A percentile compares a stretch with the other conserved stretches of the same genome.
These are phyloP conservation scores for Leptestheria dahalacensis DNA, from an alignment of 1,140 invertebrate species.

Conservation along the genomic window DNA sequence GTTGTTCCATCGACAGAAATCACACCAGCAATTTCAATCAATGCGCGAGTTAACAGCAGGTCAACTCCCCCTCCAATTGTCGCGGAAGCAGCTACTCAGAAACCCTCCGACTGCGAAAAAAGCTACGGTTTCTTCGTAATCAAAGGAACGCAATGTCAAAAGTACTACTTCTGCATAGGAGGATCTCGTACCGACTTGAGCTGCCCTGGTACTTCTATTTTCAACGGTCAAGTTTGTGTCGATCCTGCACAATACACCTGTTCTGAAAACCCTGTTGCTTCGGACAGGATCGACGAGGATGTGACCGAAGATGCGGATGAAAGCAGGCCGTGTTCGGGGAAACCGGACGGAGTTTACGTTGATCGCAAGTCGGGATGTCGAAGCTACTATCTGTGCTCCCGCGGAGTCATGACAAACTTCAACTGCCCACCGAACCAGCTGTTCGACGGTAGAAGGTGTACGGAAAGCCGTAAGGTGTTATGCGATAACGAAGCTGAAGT, in stretches of 20 bases:
- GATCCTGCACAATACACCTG: slow-evolving; percentile 31
- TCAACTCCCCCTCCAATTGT: neutral
- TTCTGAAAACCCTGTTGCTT: slow-evolving; percentile 21
- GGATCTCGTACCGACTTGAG: slow-evolving; percentile 28
- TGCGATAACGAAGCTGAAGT: neutral
- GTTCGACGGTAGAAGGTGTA: slow-evolving; percentile 28
- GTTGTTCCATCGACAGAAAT: neutral
- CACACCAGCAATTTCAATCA: neutral
- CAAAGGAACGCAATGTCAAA: slow-evolving; percentile 29
- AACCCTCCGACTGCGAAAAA: slow-evolving; percentile 9
- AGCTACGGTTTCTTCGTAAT: slow-evolving; percentile 30
- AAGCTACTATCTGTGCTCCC: slow-evolving; percentile 38
- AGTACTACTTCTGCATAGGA: slow-evolving; percentile 35
- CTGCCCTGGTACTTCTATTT: slow-evolving; percentile 29
- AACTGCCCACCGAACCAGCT: slow-evolving; percentile 25
- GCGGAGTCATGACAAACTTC: slow-evolving; percentile 26
- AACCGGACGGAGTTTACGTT: slow-evolving; percentile 35
- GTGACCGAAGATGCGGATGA: slow-evolving; percentile 2
- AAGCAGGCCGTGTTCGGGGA: slow-evolving; percentile 19
- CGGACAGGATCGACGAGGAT: neutral
- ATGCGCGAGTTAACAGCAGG: neutral
- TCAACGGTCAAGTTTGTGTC: slow-evolving; percentile 38
- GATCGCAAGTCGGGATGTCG: slow-evolving; percentile 34
- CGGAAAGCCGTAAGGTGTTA: slow-evolving; percentile 16
- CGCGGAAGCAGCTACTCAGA: neutral